A percentile compares a stretch with the other conserved stretches of the same genome.
These are phyloP conservation scores for Liodrosophila aerea DNA, from an alignment of 2,888 invertebrate genomes.

Conservation along the genomic window DNA sequence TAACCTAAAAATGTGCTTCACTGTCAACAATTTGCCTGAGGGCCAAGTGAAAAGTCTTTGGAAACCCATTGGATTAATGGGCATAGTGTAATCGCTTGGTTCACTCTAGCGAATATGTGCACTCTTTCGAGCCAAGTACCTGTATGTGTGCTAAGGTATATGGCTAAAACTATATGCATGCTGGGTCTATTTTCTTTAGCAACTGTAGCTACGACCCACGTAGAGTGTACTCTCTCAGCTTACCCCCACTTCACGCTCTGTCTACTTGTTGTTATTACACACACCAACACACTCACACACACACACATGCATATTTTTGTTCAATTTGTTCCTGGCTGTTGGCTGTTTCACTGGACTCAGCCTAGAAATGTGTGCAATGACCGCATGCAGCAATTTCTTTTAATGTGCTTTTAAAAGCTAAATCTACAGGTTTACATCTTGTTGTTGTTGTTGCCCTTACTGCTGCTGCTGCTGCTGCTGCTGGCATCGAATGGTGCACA, in stretches of 20 bases:
- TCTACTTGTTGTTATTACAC: conserved; percentile 19
- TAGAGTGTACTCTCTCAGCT: background rate
- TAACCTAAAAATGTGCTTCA: conserved; percentile 29
- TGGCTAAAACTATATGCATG: no score
- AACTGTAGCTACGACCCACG: conserved; percentile 31
- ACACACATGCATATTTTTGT: conserved; percentile 42
- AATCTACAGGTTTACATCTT: conserved; percentile 63
- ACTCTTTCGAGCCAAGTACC: no score
- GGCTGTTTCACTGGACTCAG: conserved; percentile 26
- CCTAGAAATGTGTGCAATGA: conserved; percentile 51
- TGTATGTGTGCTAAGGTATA: no score
- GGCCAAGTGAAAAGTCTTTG: conserved; percentile 33
- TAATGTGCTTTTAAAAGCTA: conserved; percentile 74
- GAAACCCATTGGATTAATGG: background rate
- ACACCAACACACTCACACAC: background rate
- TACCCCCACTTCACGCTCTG: background rate
- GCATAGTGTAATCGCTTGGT: no score
- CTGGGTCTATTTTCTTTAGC: no score
- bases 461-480: background rate
- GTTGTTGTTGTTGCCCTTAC: conserved; percentile 12
- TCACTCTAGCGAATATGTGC: no score
- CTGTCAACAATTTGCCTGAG: conserved; percentile 33
- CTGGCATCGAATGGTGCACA: conserved; percentile 31
- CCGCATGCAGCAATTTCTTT: conserved; percentile 62
- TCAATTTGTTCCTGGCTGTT: conserved; percentile 53